These are phyloP conservation scores for Lathamus discolor DNA, from an alignment of 2,113 vertebrate genomes.

Conservation along the genomic window DNA sequence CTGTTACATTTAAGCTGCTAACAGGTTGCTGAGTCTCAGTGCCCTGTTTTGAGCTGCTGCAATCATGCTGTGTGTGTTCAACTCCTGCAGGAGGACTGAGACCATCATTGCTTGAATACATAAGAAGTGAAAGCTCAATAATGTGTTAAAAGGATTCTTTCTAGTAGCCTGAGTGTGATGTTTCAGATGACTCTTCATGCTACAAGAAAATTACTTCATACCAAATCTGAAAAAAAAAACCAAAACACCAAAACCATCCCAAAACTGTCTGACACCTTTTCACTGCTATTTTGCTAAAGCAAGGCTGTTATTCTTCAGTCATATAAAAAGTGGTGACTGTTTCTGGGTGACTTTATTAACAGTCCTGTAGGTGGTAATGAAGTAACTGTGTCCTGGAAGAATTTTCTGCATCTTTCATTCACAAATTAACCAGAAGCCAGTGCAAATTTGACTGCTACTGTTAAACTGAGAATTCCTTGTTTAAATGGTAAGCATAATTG, in stretches of 20 bases:
- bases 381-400: background rate
- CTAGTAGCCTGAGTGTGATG: background rate
- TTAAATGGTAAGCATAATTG: background rate
- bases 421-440: background rate
- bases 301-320: background rate
- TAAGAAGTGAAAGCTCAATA: background rate
- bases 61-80: background rate
- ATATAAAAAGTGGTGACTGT: background rate
- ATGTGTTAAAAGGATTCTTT: background rate
- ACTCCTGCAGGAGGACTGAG: background rate
- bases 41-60: background rate
- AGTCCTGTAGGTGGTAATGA: background rate
- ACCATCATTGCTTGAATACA: background rate
- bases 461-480: background rate
- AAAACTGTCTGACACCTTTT: background rate
- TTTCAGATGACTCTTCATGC: background rate
- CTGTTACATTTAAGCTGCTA: background rate
- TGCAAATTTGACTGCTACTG: background rate
- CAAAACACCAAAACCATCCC: background rate
- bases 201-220: constrained; percentile 39
- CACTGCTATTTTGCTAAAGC: background rate
- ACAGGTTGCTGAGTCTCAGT: background rate
- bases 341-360: background rate
- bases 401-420: background rate
- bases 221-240: background rate